A percentile compares a stretch with the other conserved stretches of the same genome.
These are phyloP conservation scores for Falco columbarius DNA, from an alignment of 2,797 vertebrate species.

Conservation along the genomic window DNA sequence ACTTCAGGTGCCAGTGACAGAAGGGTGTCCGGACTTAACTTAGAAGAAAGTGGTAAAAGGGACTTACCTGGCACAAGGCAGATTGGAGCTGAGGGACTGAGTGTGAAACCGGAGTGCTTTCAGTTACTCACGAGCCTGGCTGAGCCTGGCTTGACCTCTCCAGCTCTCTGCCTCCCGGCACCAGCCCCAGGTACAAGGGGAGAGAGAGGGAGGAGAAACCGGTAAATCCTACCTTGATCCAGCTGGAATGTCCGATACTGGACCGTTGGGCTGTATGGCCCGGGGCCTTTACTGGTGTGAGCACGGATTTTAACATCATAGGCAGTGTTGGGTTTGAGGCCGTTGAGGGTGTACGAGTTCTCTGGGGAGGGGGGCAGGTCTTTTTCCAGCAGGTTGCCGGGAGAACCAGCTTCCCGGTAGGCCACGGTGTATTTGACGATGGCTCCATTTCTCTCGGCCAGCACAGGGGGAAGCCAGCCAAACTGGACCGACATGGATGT, in stretches of 20 bases:
- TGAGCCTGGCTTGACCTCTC: constrained; percentile 64
- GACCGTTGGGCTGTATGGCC: constrained; percentile 95
- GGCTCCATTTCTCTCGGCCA: constrained; percentile 91
- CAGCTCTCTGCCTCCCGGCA: constrained; percentile 74
- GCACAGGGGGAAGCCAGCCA: constrained; percentile 92
- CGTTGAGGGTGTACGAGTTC: constrained; percentile 89
- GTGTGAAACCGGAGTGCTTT: constrained; percentile 39
- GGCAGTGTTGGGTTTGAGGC: constrained; percentile 93
- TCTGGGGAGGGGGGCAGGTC: constrained; percentile 84
- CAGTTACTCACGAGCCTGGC: constrained; percentile 72
- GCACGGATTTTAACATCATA: constrained; percentile 98
- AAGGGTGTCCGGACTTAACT: constrained; percentile 78
- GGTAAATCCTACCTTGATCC: constrained; percentile 93
- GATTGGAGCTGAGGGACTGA: constrained; percentile 69
- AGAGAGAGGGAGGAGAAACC: constrained; percentile 83
- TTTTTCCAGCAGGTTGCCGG: constrained; percentile 83
- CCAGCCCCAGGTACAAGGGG: constrained; percentile 67
- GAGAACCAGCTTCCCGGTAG: constrained; percentile 85
- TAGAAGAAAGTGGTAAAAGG: constrained; percentile 76
- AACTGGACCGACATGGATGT: constrained; percentile 91
- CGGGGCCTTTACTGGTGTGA: constrained; percentile 97
- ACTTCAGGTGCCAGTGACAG: constrained; percentile 65
- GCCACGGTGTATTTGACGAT: constrained; percentile 95
- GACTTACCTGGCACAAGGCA: constrained; percentile 80
- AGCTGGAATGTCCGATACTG: constrained; percentile 96